A percentile compares a stretch with the other conserved stretches of the same genome.
Evolutionary conservation across 2,113 vertebrate genomes (phyloP).

Genomic region (Rostratula benghalensis): DNA sequence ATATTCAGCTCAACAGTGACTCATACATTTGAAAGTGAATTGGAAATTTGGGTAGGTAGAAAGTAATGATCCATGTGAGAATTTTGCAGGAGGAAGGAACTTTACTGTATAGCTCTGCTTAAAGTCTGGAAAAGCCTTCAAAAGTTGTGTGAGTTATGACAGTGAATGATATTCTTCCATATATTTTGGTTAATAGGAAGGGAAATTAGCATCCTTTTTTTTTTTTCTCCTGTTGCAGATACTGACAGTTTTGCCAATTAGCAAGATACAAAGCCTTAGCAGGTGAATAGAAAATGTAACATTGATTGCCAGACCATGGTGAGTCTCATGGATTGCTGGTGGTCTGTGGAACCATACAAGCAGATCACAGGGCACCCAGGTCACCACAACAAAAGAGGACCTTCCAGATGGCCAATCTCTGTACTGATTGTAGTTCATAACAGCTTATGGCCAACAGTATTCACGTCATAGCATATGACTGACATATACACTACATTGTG

Average conservation of each 20-base stretch:
- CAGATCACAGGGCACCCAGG: not conserved
- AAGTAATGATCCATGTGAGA: not conserved
- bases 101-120: not conserved
- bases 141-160: not conserved
- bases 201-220: not conserved
- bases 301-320: not conserved
- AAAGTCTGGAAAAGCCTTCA: not conserved
- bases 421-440: not conserved
- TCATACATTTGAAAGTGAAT: constrained; percentile 19
- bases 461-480: not conserved
- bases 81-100: not conserved
- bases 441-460: not conserved
- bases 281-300: not conserved
- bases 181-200: not conserved
- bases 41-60: not conserved
- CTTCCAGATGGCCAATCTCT: not conserved
- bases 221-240: not conserved
- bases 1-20: not conserved
- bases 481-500: too few species aligned
- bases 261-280: not conserved
- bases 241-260: not conserved
- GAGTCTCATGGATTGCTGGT: not conserved
- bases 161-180: not conserved
- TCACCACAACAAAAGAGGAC: not conserved
- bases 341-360: not conserved